Base-by-base conservation (phyloP, 1,140 invertebrate genomes). In the Choristoneura fumiferana region DNA sequence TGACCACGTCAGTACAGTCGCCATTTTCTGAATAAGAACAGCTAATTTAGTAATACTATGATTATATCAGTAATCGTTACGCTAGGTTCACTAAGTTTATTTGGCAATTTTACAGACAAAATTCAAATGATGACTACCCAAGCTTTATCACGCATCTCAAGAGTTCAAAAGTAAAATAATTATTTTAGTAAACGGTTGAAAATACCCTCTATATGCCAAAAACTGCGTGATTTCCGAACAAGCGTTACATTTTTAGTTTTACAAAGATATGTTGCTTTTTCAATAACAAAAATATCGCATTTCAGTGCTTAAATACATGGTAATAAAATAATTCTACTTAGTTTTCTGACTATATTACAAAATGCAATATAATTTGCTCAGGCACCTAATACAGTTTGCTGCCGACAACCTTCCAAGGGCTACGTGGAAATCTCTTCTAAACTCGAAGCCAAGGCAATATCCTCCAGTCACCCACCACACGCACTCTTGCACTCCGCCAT, bases 251-350 rank as follows among this genome's bases (percentile, higher is more conserved):
- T 45, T 43, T 43, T 57, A 40, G 8, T 39, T 56, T 56, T 15
- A 54, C 57, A 45, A 59, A 70, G 72, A 78, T 78, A 78, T 72
- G 75, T 73, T 54, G 69, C 68, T 56, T 67, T n/a, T 65, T 60
- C 54, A 62, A 58, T 72, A 80, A 72, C 65, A 77, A 80, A 77
- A 73, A 75, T 73, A 75, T 58, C 63, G 68, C 61, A 45, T 62
- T 43, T 43, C 13, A 65, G 63, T 74, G 69, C 63, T 69, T 71
- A 71, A 35, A 62, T 65, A 62, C 68, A 70, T 43, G 15, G 38
- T 71, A 63, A 55, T 68, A 70, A 60, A 70, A 73, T 72, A 67
- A 70, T 63, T 69, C 67, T 70, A 78, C 68, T 60, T 71, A 58
- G 37, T 71, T 65, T 54, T 71, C 60, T 69, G 37, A 65, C 49